Percentiles rank a stretch among this genome's conserved stretches.
Evolutionary conservation across 2,797 vertebrate species (phyloP).

Genomic region (Pterois miles): DNA sequence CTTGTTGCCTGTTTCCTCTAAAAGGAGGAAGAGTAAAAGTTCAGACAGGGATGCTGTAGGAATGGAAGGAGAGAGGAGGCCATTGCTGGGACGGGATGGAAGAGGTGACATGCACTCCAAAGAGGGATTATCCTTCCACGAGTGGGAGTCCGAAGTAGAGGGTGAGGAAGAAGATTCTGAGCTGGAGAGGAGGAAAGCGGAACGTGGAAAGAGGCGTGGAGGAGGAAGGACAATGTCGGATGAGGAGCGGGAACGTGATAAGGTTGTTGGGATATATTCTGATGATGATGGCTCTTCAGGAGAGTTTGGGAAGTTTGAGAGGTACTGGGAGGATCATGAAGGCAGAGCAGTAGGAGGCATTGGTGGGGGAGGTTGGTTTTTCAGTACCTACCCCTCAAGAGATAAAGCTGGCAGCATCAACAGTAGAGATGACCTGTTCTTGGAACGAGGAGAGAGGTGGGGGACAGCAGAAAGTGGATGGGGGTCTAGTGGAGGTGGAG

Average conservation of each 20-base stretch:
- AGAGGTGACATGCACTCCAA: slow-evolving; percentile 77
- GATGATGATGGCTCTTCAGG: slow-evolving; percentile 83
- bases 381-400: slow-evolving; percentile 85
- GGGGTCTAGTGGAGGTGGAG: slow-evolving; percentile 68
- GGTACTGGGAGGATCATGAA: slow-evolving; percentile 86
- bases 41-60: slow-evolving; percentile 77
- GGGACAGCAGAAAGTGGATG: slow-evolving; percentile 76
- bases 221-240: slow-evolving; percentile 77
- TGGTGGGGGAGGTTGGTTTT: slow-evolving; percentile 87
- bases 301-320: slow-evolving; percentile 87
- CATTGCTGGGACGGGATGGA: slow-evolving; percentile 75
- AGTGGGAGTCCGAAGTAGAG: slow-evolving; percentile 83
- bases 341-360: slow-evolving; percentile 83
- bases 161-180: slow-evolving; percentile 79
- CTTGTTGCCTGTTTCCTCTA: slow-evolving; percentile 80
- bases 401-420: slow-evolving; percentile 84
- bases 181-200: slow-evolving; percentile 74
- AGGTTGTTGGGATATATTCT: slow-evolving; percentile 79
- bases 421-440: slow-evolving; percentile 81
- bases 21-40: slow-evolving; percentile 82
- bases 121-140: slow-evolving; percentile 81
- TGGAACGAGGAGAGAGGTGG: slow-evolving; percentile 79
- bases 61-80: slow-evolving; percentile 80
- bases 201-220: slow-evolving; percentile 67
- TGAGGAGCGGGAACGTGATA: slow-evolving; percentile 79